Conservation (phyloP, 2,113 vertebrate genomes). For the Scalopus aquaticus region DNA sequence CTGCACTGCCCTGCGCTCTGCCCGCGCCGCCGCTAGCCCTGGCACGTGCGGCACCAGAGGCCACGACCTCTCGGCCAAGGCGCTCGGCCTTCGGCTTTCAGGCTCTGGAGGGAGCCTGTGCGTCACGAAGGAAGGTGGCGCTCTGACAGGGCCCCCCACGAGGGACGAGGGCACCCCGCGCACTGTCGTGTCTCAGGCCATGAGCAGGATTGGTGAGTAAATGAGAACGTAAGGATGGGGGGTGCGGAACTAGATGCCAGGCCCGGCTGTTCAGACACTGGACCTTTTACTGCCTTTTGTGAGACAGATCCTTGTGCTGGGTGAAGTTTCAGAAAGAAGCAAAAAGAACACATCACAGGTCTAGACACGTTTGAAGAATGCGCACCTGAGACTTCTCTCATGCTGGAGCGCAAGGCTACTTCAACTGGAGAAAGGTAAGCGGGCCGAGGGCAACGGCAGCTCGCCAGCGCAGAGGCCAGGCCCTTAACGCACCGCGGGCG, state of each 20-base stretch:
- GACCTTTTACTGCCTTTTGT: not conserved
- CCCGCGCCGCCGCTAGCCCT: not conserved
- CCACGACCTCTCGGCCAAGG: conserved; percentile 41
- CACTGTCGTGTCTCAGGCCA: not conserved
- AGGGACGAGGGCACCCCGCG: not conserved
- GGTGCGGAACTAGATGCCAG: not conserved
- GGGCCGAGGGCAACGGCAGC: no score
- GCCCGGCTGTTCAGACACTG: not conserved
- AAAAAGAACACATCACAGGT: not conserved
- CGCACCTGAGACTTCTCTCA: no score
- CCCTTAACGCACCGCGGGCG: no score
- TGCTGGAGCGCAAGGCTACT: no score
- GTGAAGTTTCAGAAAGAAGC: not conserved
- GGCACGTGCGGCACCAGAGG: conserved; percentile 36
- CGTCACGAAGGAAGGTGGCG: not conserved
- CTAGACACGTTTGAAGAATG: not conserved
- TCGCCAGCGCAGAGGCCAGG: no score
- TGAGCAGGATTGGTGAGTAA: no score
- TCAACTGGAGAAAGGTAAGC: no score
- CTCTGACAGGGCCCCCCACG: not conserved
- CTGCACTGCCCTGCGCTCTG: conserved; percentile 54
- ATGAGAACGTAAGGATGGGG: not conserved
- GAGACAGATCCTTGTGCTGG: not conserved
- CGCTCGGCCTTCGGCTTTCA: not conserved
- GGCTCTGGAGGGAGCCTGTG: not conserved